phyloP scores from a whole-genome alignment of 2,113 vertebrate species.

The Rynchops niger region DNA sequence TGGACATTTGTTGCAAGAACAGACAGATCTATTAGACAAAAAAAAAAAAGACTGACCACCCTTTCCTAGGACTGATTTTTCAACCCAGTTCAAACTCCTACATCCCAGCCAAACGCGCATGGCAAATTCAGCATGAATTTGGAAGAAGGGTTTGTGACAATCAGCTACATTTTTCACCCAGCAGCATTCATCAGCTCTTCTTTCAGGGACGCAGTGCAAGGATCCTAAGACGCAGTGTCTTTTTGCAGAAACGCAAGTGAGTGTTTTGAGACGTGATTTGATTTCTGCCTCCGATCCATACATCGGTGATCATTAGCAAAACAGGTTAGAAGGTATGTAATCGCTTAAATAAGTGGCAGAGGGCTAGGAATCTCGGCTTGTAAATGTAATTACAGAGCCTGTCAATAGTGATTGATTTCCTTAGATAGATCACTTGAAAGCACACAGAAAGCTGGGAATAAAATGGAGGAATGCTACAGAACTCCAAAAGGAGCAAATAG shows the following conservation, averaged over 20 bases:
- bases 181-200: background rate
- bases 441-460: background rate
- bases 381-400: slow-evolving; percentile 75
- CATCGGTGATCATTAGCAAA: slow-evolving; percentile 26
- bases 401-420: slow-evolving; percentile 73
- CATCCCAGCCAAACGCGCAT: background rate
- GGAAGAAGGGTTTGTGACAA: background rate
- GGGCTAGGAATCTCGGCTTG: slow-evolving; percentile 62
- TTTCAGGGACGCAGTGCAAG: background rate
- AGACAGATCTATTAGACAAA: background rate
- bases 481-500: background rate
- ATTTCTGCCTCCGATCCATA: slow-evolving; percentile 24
- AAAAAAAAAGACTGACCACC: background rate
- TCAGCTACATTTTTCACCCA: background rate
- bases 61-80: background rate
- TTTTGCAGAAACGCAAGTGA: background rate
- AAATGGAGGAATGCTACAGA: background rate
- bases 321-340: slow-evolving; percentile 17
- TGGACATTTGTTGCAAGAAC: background rate
- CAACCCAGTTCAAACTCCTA: background rate
- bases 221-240: background rate
- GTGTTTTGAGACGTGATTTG: background rate
- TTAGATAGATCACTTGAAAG: slow-evolving; percentile 38
- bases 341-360: slow-evolving; percentile 7
- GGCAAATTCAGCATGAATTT: background rate